Evolutionary conservation across 1,140 invertebrate genomes (phyloP), one percentile per base, ranked within the genome.

Genomic region (Laodelphax striatellus): DNA sequence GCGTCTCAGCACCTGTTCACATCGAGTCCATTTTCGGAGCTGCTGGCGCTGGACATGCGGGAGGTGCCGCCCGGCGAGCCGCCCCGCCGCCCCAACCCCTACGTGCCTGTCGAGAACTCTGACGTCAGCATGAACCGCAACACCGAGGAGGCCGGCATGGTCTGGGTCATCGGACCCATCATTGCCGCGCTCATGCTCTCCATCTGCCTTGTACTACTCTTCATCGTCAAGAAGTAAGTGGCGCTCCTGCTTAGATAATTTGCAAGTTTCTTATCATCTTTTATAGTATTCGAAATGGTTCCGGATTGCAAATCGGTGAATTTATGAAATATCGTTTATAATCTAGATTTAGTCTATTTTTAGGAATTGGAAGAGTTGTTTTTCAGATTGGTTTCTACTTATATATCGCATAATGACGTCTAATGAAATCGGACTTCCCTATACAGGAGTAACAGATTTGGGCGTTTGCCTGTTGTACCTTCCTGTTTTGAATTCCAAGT

Each of bases 11-110:
- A 93, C 78, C 74, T 97, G 14, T 97, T 93, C 71, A 97, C 93
- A 0, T 97, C 92, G 46, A 97, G 92, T 71, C 92, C 91, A 14
- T 96, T 94, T 73, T 96, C 91, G 0, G 92, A 91, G 72, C 87
- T 82, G 67, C 78, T 93, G 34, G 88, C 90, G 8, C 75, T 94
- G 65, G 90, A 92, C 70, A 94, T 92, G 90, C 79, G 87, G 11
- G 88, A 89, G 75, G 88, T 86, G 3, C 89, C 90, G 14, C 85
- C 89, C 0, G 90, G 90, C 4, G 88, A 91, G 66, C 84, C 91
- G 54, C 91, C 91, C 8, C 82, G 86, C 60, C 80, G 92, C 28
- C 90, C 90, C 0, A 87, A 91, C 69, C 87, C 91, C 0, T 87
- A 90, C 69, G 79, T 80, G 16, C 83, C 88, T 16, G 80, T 80